Conservation (phyloP, 2,888 invertebrate species). For the Drosophila yooni region DNA sequence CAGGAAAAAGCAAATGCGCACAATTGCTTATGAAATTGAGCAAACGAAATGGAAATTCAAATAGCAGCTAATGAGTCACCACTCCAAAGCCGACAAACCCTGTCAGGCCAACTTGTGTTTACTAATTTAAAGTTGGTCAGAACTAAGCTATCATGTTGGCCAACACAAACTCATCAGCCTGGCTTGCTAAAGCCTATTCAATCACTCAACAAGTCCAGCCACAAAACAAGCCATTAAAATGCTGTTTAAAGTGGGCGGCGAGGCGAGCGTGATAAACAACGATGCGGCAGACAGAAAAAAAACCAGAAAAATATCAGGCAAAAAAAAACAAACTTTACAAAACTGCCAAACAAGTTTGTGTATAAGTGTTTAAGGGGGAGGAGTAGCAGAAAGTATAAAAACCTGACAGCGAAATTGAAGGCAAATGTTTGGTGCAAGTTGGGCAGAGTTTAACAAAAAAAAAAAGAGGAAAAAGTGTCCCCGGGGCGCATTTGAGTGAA, state of each 20-base stretch:
- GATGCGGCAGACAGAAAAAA: slow-evolving; percentile 28
- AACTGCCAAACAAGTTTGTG: slow-evolving; percentile 56
- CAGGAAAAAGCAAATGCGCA: slow-evolving; percentile 57
- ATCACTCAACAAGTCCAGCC: slow-evolving; percentile 66
- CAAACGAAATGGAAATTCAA: slow-evolving; percentile 75
- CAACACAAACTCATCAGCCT: slow-evolving; percentile 26
- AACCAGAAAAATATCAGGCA: not conserved
- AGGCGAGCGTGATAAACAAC: slow-evolving; percentile 29
- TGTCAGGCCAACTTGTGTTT: slow-evolving; percentile 14
- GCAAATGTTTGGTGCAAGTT: slow-evolving; percentile 73
- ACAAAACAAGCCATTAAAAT: slow-evolving; percentile 76
- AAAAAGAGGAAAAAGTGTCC: slow-evolving; percentile 50
- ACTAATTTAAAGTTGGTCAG: slow-evolving; percentile 47
- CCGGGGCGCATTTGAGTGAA: slow-evolving; percentile 66
- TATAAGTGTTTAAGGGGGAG: slow-evolving; percentile 5
- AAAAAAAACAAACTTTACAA: slow-evolving; percentile 12
- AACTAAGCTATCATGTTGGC: slow-evolving; percentile 33
- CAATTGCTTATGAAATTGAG: slow-evolving; percentile 80
- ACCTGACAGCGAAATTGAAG: slow-evolving; percentile 67
- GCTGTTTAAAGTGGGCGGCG: slow-evolving; percentile 39
- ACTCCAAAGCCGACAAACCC: slow-evolving; percentile 11
- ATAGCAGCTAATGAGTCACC: slow-evolving; percentile 66
- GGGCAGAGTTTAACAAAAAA: slow-evolving; percentile 43
- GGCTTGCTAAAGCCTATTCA: slow-evolving; percentile 46
- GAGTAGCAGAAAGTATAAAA: slow-evolving; percentile 41